Evolutionary conservation across 2,797 vertebrate genomes (phyloP).

Genomic region (Trachops cirrhosus): DNA sequence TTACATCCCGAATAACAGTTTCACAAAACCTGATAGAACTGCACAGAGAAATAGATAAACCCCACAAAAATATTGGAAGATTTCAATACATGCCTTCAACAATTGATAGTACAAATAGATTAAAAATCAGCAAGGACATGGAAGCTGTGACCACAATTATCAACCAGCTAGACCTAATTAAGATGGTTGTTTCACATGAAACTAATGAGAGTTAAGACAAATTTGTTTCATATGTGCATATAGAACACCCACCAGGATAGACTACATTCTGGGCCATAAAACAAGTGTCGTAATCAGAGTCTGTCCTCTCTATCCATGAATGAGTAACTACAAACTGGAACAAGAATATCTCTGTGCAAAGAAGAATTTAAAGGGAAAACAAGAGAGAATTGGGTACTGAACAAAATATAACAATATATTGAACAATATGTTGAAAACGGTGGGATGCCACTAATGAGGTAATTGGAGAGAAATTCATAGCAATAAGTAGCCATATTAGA

Average conservation of each 20-base stretch:
- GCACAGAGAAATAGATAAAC: neutral
- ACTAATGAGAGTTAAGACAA: neutral
- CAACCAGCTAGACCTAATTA: neutral
- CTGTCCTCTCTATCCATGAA: neutral
- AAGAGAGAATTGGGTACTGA: neutral
- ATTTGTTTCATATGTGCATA: neutral
- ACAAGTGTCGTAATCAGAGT: neutral
- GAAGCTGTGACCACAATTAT: neutral
- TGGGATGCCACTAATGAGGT: neutral
- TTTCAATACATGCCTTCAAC: neutral
- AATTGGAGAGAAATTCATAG: no score
- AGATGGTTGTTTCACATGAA: neutral
- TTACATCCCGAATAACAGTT: neutral
- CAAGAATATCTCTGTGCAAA: neutral
- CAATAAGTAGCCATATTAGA: neutral
- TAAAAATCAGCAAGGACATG: neutral
- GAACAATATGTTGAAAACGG: neutral
- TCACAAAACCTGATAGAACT: neutral
- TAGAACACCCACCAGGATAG: neutral
- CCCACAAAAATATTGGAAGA: neutral
- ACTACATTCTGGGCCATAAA: neutral
- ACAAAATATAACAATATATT: neutral
- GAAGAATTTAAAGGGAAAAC: neutral
- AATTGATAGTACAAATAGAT: neutral
- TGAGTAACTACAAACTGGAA: neutral